phyloP scores from a whole-genome alignment of 2,797 vertebrate genomes.

The Meda fulgida region DNA sequence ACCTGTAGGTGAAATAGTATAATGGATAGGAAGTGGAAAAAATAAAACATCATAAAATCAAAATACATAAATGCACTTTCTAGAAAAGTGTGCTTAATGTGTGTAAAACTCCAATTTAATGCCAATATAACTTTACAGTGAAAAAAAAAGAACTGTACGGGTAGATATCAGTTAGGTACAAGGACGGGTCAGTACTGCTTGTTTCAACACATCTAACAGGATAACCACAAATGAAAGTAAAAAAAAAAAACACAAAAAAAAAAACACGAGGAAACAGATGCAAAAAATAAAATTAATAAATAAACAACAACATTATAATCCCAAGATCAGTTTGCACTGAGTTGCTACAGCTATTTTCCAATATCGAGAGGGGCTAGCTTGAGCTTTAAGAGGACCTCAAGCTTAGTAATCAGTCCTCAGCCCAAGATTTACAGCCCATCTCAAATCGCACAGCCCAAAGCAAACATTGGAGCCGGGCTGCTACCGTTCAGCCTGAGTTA shows the following conservation, averaged over 20 bases:
- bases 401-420: conserved; percentile 63
- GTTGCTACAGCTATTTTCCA: conserved; percentile 4
- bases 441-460: conserved; percentile 68
- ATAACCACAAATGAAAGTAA: background rate
- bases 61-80: background rate
- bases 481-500: conserved; percentile 69
- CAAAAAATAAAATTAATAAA: background rate
- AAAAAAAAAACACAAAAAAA: too few relatives aligned
- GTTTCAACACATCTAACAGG: background rate
- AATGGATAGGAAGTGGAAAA: background rate
- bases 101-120: background rate
- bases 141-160: background rate
- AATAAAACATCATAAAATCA: conserved; percentile 2
- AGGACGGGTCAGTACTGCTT: background rate
- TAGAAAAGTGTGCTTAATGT: background rate
- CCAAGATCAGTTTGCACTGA: background rate
- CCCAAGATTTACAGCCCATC: conserved; percentile 70
- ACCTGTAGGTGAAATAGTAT: background rate
- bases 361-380: conserved; percentile 37
- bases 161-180: background rate
- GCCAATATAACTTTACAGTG: background rate
- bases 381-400: conserved; percentile 55
- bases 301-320: conserved; percentile 39
- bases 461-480: conserved; percentile 69
- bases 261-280: background rate